A percentile compares a stretch with the other conserved stretches of the same genome.
phyloP scores from a whole-genome alignment of 2,797 vertebrate genomes.

The Fistularia commersonii region DNA sequence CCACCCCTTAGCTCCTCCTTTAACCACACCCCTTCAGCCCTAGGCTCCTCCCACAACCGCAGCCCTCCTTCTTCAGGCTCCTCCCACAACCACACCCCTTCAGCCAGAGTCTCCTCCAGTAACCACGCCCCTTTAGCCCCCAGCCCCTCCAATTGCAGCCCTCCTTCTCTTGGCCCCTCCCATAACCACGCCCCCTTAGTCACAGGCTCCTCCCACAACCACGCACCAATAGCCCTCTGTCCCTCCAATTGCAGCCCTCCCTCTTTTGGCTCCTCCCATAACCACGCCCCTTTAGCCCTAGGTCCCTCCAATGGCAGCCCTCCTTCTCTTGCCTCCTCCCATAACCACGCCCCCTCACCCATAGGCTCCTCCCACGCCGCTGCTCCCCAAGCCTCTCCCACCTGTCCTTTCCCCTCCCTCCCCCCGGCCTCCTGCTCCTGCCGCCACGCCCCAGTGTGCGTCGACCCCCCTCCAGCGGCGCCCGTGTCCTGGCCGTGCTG shows the following conservation, averaged over 20 bases:
- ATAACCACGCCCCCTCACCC: conserved; percentile 46
- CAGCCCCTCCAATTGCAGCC: neutral
- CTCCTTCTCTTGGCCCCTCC: conserved; percentile 1
- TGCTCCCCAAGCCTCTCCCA: conserved; percentile 4
- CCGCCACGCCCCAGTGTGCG: conserved; percentile 26
- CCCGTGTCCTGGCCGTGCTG: too few species aligned
- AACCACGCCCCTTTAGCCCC: conserved; percentile 36
- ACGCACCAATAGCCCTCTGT: neutral
- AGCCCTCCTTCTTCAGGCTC: conserved; percentile 48
- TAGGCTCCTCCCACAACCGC: neutral
- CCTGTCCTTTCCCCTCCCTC: conserved; percentile 32
- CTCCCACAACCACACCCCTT: too few species aligned
- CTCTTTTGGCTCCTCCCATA: conserved; percentile 37
- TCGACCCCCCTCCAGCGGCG: conserved; percentile 58
- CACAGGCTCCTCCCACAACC: neutral
- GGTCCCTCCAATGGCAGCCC: neutral
- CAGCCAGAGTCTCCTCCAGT: conserved; percentile 34
- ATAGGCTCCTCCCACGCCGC: conserved; percentile 2
- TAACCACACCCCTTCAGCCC: conserved; percentile 5
- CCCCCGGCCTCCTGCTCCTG: conserved; percentile 44
- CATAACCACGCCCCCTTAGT: conserved; percentile 5
- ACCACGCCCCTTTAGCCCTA: conserved; percentile 7
- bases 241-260: too few species aligned
- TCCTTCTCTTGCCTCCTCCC: conserved; percentile 21
- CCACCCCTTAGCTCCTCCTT: conserved; percentile 8